A percentile compares a stretch with the other conserved stretches of the same genome.
Conservation (phyloP, 2,888 invertebrate genomes). For the Parnassius apollo region DNA sequence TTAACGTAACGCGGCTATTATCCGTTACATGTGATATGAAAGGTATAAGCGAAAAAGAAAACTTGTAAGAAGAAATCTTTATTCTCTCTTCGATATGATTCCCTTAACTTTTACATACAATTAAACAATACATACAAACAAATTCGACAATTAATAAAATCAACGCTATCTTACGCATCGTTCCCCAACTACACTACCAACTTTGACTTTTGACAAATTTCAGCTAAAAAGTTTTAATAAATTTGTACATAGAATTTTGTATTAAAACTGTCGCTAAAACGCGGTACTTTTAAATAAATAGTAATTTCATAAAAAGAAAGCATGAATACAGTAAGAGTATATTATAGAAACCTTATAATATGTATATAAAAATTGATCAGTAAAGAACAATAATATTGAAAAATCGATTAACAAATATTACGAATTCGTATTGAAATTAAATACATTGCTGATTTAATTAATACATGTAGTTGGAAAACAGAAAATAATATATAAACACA, state of each 20-base stretch:
- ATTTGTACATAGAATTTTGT: not conserved
- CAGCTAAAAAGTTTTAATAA: conserved; percentile 6
- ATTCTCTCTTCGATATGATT: conserved; percentile 77
- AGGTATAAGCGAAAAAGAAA: conserved; percentile 36
- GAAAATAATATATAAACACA: conserved; percentile 5
- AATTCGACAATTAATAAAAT: conserved; percentile 31
- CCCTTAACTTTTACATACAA: conserved; percentile 63
- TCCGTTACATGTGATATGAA: too few relatives aligned
- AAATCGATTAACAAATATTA: too few relatives aligned
- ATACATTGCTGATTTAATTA: too few relatives aligned
- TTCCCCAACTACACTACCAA: conserved; percentile 29
- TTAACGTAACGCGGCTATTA: too few relatives aligned
- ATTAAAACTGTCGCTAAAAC: conserved; percentile 12
- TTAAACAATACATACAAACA: conserved; percentile 47
- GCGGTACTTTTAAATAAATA: conserved; percentile 4
- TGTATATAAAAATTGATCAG: too few relatives aligned
- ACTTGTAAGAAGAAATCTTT: conserved; percentile 65
- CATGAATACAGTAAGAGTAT: not conserved
- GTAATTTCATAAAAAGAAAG: not conserved
- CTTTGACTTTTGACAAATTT: conserved; percentile 8
- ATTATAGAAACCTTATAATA: not conserved
- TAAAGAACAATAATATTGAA: too few relatives aligned
- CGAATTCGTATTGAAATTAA: too few relatives aligned
- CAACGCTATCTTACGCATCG: conserved; percentile 30
- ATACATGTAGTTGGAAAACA: conserved; percentile 1